Evolutionary conservation across 2,113 vertebrate species (phyloP).

Genomic region (Buteo buteo): DNA sequence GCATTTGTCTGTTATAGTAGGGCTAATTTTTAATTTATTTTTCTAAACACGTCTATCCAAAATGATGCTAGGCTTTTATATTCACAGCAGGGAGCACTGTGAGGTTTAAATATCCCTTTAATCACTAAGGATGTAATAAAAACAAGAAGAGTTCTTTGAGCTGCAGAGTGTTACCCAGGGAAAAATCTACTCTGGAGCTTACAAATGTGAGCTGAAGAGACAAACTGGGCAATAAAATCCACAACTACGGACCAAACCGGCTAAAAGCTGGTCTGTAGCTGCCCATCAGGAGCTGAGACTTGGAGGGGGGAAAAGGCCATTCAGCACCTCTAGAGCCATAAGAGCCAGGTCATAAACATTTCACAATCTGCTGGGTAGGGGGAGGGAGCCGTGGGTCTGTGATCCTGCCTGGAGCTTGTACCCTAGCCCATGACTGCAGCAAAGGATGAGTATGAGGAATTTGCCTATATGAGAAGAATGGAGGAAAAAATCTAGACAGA

Average conservation of each 20-base stretch:
- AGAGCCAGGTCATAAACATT: slow-evolving; percentile 54
- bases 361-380: slow-evolving; percentile 39
- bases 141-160: slow-evolving; percentile 64
- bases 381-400: slow-evolving; percentile 10
- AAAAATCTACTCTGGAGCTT: slow-evolving; percentile 64
- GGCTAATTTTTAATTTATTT: slow-evolving; percentile 63
- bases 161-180: slow-evolving; percentile 65
- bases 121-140: slow-evolving; percentile 71
- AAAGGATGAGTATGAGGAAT: not conserved
- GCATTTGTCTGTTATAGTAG: slow-evolving; percentile 27
- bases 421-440: not conserved
- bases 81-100: slow-evolving; percentile 56
- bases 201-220: slow-evolving; percentile 64
- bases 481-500: not conserved
- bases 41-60: slow-evolving; percentile 46
- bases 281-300: slow-evolving; percentile 52
- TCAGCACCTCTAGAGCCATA: slow-evolving; percentile 64
- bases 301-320: slow-evolving; percentile 43
- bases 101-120: slow-evolving; percentile 68
- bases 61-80: slow-evolving; percentile 63
- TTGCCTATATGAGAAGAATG: not conserved
- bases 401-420: not conserved
- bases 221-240: slow-evolving; percentile 70
- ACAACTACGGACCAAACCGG: slow-evolving; percentile 51
- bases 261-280: slow-evolving; percentile 48